Percentiles rank a stretch among this genome's conserved stretches.
Conservation (phyloP, 1,140 invertebrate genomes). For the Drosophila pandora region DNA sequence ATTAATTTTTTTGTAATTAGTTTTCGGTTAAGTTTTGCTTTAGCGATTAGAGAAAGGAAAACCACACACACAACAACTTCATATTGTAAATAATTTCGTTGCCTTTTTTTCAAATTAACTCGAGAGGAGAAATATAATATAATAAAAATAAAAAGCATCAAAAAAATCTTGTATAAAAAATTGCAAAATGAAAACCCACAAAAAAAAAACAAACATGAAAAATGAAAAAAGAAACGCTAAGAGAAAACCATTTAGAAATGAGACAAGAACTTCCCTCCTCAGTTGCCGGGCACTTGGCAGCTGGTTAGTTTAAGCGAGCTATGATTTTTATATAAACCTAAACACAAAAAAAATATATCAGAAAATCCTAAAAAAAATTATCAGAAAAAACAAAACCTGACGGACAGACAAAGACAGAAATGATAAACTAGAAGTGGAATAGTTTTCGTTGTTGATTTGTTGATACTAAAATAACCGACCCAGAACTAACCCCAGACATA, state of each 20-base stretch:
- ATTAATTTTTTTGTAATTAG: constrained; percentile 52
- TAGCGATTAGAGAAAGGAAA: constrained; percentile 31
- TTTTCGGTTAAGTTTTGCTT: constrained; percentile 40
- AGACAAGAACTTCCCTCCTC: constrained; percentile 79
- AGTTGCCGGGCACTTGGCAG: constrained; percentile 70
- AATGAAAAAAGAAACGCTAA: constrained; percentile 35
- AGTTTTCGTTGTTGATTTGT: constrained; percentile 74
- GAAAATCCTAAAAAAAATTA: constrained; percentile 24
- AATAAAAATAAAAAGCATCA: constrained; percentile 33
- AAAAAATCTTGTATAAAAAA: constrained; percentile 52
- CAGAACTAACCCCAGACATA: constrained; percentile 48
- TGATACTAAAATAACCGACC: constrained; percentile 52
- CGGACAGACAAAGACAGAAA: constrained; percentile 26
- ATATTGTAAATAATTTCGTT: constrained; percentile 80
- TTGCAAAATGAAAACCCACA: constrained; percentile 56
- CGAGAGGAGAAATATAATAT: constrained; percentile 36
- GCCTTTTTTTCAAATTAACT: constrained; percentile 62
- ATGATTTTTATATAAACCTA: constrained; percentile 71
- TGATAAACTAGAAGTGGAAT: constrained; percentile 60
- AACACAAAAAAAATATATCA: constrained; percentile 32
- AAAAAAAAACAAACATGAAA: constrained; percentile 29
- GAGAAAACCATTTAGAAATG: constrained; percentile 72
- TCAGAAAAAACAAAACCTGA: constrained; percentile 4
- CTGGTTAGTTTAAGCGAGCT: constrained; percentile 75
- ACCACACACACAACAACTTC: constrained; percentile 43